Evolutionary conservation across 2,113 vertebrate genomes (phyloP).

Genomic region (Todiramphus chloris): DNA sequence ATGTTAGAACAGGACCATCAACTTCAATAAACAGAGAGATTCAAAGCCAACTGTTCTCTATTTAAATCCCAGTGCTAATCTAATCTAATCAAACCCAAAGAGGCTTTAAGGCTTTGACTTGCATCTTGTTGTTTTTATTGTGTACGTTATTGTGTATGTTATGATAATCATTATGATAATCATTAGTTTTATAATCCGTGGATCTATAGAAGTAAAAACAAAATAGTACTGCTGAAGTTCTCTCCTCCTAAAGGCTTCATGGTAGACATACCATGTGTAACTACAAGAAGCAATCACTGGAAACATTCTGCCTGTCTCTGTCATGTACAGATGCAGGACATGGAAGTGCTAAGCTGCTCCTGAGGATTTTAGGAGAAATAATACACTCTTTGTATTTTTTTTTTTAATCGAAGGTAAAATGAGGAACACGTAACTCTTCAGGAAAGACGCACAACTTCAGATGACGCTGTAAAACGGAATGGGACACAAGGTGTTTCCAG

Average conservation of each 20-base stretch:
- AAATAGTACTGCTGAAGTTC: background rate
- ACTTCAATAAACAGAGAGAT: background rate
- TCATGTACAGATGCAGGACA: background rate
- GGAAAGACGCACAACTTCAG: background rate
- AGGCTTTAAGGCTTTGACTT: background rate
- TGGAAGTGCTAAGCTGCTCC: background rate
- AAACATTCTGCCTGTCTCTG: background rate
- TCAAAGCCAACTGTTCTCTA: background rate
- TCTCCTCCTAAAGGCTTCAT: background rate
- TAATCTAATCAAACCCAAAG: background rate
- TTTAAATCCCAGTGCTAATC: constrained; percentile 17
- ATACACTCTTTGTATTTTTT: background rate
- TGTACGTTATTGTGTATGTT: background rate
- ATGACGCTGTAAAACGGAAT: background rate
- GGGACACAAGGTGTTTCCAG: background rate
- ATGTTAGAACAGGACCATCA: background rate
- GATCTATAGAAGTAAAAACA: background rate
- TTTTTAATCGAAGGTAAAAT: background rate
- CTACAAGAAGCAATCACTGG: background rate
- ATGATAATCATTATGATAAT: constrained; percentile 15
- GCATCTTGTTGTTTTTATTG: constrained; percentile 10
- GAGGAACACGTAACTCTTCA: background rate
- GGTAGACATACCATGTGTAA: background rate
- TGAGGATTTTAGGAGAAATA: background rate
- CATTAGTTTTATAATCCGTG: background rate